Evolutionary conservation across 2,888 invertebrate species (phyloP), one percentile per base, ranked within the genome.

Genomic region (Dasysyrphus tricinctus): DNA sequence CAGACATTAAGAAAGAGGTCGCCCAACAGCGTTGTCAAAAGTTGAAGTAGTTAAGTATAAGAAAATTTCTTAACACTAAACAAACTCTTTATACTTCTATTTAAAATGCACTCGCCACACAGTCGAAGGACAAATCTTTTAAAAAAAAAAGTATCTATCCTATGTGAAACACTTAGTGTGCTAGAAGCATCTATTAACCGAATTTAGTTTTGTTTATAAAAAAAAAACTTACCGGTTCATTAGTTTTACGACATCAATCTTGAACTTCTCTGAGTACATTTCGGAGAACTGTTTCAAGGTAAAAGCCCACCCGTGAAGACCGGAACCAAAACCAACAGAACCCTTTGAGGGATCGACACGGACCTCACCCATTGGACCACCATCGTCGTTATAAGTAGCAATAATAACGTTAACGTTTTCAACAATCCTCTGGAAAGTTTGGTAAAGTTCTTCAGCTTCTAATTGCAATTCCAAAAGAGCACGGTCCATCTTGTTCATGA

Each of bases 401-500:
- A 99, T 99, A 93, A 99, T 99, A 89, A 99, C 99, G 94, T 99
- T 99, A 75, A 99, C 98, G 92, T 98, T 99, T 94, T 99, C 99
- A 90, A 99, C 98, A 92, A 99, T 99, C 94, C 99, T 97, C 94
- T 98, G 98, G 96, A 99, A 99, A 90, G 98, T 98, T 94, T 99
- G 99, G 94, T 98, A 99, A 77, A 99, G 94, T 92, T 98, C 98
- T 93, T 99, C 99, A 88, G 97, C 95, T 87, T 98, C 99, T 90
- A 99, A 94, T 92, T 99, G 99, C 92, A 99, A 94, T 93, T 99
- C 99, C 49, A 99, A 94, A 83, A 99, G 95, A 89, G 99, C 99
- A 90, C 99, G 97, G 94, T 99, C 99, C 99, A 99, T 99, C 94
- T 99, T 99, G 97, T 99, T 99, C 99, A 99, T 99, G 96, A 99